Conservation (phyloP, 2,797 vertebrate genomes). For the Mormyrus hasselquistii region DNA sequence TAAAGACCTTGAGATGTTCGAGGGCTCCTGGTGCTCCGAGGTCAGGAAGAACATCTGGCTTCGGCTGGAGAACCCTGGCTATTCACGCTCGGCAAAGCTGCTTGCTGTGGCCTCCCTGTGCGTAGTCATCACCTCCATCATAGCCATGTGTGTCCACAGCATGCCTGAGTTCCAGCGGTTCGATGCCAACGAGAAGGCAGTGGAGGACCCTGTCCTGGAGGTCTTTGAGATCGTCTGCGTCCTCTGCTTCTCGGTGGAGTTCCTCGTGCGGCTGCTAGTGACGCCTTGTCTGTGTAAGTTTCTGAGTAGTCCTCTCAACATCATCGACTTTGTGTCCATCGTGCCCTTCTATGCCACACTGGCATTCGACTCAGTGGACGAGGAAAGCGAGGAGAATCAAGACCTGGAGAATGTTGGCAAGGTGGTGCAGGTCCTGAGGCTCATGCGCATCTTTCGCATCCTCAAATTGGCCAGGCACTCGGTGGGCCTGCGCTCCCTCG, state of each 20-base stretch:
- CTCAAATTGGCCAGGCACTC: slow-evolving; percentile 94
- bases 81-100: slow-evolving; percentile 79
- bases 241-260: slow-evolving; percentile 81
- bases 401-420: slow-evolving; percentile 92
- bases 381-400: slow-evolving; percentile 84
- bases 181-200: slow-evolving; percentile 72
- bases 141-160: slow-evolving; percentile 96
- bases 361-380: slow-evolving; percentile 78
- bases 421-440: slow-evolving; percentile 89
- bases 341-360: slow-evolving; percentile 89
- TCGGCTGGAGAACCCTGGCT: slow-evolving; percentile 85
- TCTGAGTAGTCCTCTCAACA: slow-evolving; percentile 83
- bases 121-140: slow-evolving; percentile 85
- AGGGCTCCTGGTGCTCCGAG: slow-evolving; percentile 73
- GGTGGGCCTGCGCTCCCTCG: slow-evolving; percentile 83
- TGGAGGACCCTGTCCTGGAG: slow-evolving; percentile 78
- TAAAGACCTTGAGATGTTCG: slow-evolving; percentile 85
- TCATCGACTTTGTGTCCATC: slow-evolving; percentile 92
- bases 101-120: slow-evolving; percentile 83
- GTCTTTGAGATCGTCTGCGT: slow-evolving; percentile 85
- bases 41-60: slow-evolving; percentile 87
- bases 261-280: slow-evolving; percentile 74
- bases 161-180: slow-evolving; percentile 88
- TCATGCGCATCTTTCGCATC: slow-evolving; percentile 96
- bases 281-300: slow-evolving; percentile 85